Evolutionary conservation across 2,113 vertebrate species (phyloP), one percentile per base, ranked within the genome.

Genomic region (Spea multiplicata): DNA sequence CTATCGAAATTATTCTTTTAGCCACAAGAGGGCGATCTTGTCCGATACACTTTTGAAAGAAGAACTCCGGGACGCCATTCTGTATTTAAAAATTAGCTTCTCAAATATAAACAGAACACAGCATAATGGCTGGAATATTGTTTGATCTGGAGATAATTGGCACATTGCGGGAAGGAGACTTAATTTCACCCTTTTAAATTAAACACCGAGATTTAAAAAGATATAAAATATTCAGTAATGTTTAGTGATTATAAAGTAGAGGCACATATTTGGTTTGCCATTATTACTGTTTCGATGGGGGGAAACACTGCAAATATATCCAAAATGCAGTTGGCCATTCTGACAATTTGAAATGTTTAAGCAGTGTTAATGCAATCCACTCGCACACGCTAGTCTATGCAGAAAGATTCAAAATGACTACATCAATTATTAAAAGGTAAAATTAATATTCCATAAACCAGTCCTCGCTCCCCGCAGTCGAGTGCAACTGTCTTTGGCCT

Each of bases 211-310:
- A 94, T 96, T 95, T 95, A 92, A 93, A 92, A 93, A 94, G 89
- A 91, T 89, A 95, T 96, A 92, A 97, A 97, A 96, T 94, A 97
- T 97, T 97, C 91, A 97, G 94, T 92, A 93, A 91, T 91, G 91
- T 88, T 89, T 87, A 90, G 91, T 92, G 92, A 93, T 93, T 93
- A 93, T 93, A 93, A 93, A 93, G 91, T 88, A 90, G 91, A 90
- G 87, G 86, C 90, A 91, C 90, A 90, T 93, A 93, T 93, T 92
- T 92, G 91, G 94, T 92, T 88, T 91, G 85, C 81, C 88, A 91
- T 95, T 93, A 94, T 94, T 94, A 93, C 92, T 91, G 91, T 95
- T 92, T 92, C 92, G 90, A 92, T 89, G 92, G 90, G 91, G 50
- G 91, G 90, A 92, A 93, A 93, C 93, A 93, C 92, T 93, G 92